Evolutionary conservation across 1,140 invertebrate species (phyloP).

Genomic region (Diorhabda sublineata): DNA sequence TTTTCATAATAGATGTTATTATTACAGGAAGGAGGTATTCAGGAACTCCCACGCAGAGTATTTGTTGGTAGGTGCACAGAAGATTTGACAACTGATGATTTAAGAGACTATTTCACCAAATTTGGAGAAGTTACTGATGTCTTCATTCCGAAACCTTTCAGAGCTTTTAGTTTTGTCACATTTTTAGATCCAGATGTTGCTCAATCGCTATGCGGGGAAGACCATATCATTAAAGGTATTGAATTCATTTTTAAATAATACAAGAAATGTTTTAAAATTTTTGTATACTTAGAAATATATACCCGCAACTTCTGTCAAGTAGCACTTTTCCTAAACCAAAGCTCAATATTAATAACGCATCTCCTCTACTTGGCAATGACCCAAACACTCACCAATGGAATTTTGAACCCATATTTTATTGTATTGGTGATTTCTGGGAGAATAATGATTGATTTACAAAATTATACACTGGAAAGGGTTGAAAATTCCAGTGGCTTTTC

Average conservation of each 20-base stretch:
- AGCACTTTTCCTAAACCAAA: too few relatives aligned
- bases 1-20: neutral
- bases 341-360: too few relatives aligned
- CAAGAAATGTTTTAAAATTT: neutral
- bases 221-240: conserved; percentile 90
- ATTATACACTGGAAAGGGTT: too few relatives aligned
- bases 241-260: neutral
- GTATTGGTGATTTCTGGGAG: too few relatives aligned
- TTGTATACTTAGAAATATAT: neutral
- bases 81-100: conserved; percentile 82
- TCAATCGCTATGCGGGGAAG: conserved; percentile 90
- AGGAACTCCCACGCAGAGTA: conserved; percentile 88
- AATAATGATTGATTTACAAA: too few relatives aligned
- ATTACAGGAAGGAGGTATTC: conserved; percentile 72
- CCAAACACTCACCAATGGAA: too few relatives aligned
- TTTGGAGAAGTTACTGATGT: conserved; percentile 95
- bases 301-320: too few relatives aligned
- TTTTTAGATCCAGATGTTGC: conserved; percentile 93
- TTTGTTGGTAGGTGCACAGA: conserved; percentile 94
- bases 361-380: too few relatives aligned
- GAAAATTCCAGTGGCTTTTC: neutral
- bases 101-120: conserved; percentile 91
- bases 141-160: conserved; percentile 91
- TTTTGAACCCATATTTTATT: too few relatives aligned
- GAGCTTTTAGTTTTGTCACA: conserved; percentile 94